phyloP scores from a whole-genome alignment of 1,140 invertebrate species.

The Drosophila micromelanica region DNA sequence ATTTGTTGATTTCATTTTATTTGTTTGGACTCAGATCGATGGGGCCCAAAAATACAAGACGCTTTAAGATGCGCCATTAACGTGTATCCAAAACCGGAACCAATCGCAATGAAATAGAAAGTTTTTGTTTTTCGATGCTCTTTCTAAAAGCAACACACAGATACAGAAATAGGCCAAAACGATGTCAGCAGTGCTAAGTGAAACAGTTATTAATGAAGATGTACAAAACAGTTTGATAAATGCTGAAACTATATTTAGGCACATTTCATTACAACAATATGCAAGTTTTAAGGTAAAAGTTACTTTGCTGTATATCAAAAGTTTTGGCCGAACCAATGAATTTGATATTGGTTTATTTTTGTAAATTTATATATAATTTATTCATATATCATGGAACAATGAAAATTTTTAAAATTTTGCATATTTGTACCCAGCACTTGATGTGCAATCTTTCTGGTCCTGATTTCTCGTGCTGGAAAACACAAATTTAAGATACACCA shows the following conservation, averaged over 20 bases:
- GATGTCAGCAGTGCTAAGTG: conserved; percentile 1
- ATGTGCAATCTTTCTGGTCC: too few species aligned
- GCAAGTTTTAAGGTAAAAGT: too few species aligned
- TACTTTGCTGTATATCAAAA: too few species aligned
- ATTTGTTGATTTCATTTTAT: conserved; percentile 68
- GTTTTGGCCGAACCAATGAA: too few species aligned
- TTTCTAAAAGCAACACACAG: conserved; percentile 14
- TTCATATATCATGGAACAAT: too few species aligned
- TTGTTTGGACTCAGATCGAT: conserved; percentile 48
- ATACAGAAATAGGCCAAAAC: conserved; percentile 16
- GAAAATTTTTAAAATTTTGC: too few species aligned
- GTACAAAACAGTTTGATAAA: neutral
- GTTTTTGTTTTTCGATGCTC: conserved; percentile 46
- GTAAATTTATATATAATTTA: too few species aligned
- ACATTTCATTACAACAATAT: neutral
- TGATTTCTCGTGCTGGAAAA: too few species aligned
- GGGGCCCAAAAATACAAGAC: conserved; percentile 16
- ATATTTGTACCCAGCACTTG: too few species aligned
- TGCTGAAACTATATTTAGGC: neutral
- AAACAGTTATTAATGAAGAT: neutral
- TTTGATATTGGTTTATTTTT: too few species aligned
- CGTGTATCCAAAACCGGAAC: conserved; percentile 67
- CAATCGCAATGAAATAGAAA: conserved; percentile 71
- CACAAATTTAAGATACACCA: too few species aligned
- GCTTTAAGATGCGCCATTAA: conserved; percentile 31